Base-by-base conservation (phyloP, 2,888 invertebrate species). In the Pyrgus malvae region DNA sequence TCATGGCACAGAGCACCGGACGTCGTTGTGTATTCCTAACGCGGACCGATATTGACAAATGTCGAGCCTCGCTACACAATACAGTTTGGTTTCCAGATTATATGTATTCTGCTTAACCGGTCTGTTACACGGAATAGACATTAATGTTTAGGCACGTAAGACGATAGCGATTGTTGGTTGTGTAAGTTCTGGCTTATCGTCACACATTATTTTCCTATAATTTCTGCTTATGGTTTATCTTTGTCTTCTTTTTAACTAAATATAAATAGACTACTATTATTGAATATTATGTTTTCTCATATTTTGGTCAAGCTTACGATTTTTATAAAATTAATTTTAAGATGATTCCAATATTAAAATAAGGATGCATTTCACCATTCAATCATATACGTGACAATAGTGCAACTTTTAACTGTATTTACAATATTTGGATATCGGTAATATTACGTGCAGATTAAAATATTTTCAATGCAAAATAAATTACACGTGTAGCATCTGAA, bases 21-120 rank as follows among this genome's bases (percentile, higher is more conserved):
- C 41, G 55, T 55, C 49, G 44, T 46, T 56, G 31, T 46, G 41
- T 54, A 54, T 55, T 51, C 44, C 33, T 44, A 46, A 29, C 53
- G 53, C 57, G 48, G 48, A 17, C 31, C 38, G 49, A 53, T 56
- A 55, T 57, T 59, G 58, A 56, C 56, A 54, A 56, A 50, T 51
- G 44, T 51, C 33, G 35, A 42, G 49, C 29, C 21, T 33, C 23
- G 44, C 19, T 37, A 25, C 42, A 51, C 44, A 51, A 45, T 44
- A 40, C 12, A 19, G 14, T 51, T 51, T 27, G 42, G 42, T 51
- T 44, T 37, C 51, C 41, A 35, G 44, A 44, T 35, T 51, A 37
- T 27, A 19, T 40, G 27, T 37, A 14, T 51, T 51, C 37, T 21
- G 44, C 31, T n/a, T 44, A 51, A 19, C 35, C 35, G 33, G 35